A percentile compares a stretch with the other conserved stretches of the same genome.
Evolutionary conservation across 2,797 vertebrate genomes (phyloP).

Genomic region (Chelon auratus): DNA sequence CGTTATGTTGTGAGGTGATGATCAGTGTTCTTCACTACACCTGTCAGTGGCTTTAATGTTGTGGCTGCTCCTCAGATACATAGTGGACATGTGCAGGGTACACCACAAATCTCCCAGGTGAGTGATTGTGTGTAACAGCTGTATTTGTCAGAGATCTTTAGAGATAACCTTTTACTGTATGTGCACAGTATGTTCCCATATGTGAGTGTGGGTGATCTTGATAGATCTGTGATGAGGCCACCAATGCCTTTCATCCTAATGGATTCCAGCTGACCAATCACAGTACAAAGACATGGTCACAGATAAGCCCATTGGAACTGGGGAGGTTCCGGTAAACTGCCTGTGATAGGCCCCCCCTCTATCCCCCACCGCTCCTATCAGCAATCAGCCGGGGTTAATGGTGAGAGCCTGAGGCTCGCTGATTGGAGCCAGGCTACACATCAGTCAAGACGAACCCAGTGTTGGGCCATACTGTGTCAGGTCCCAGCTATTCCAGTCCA

Average conservation of each 20-base stretch:
- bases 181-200: constrained; percentile 22
- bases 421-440: constrained; percentile 80
- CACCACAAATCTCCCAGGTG: constrained; percentile 36
- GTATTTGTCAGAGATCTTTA: constrained; percentile 37
- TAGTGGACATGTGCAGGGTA: constrained; percentile 1
- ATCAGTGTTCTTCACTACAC: too few species aligned
- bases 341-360: constrained; percentile 54
- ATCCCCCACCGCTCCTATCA: constrained; percentile 74
- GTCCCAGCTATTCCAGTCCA: constrained; percentile 46
- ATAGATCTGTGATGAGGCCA: constrained; percentile 76
- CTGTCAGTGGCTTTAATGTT: too few species aligned
- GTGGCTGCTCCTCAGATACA: constrained; percentile 4
- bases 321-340: constrained; percentile 76
- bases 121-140: constrained; percentile 37
- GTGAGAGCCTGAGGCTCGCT: constrained; percentile 70
- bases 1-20: too few species aligned
- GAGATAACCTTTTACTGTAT: constrained; percentile 33
- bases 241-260: constrained; percentile 83
- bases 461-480: constrained; percentile 52
- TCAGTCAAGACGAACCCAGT: constrained; percentile 68
- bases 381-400: constrained; percentile 80
- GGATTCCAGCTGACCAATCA: constrained; percentile 84
- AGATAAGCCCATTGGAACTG: constrained; percentile 73
- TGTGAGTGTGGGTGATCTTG: constrained; percentile 65
- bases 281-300: constrained; percentile 66